phyloP scores from a whole-genome alignment of 64 coral and sea anemone species.

The Montipora capricornis region DNA sequence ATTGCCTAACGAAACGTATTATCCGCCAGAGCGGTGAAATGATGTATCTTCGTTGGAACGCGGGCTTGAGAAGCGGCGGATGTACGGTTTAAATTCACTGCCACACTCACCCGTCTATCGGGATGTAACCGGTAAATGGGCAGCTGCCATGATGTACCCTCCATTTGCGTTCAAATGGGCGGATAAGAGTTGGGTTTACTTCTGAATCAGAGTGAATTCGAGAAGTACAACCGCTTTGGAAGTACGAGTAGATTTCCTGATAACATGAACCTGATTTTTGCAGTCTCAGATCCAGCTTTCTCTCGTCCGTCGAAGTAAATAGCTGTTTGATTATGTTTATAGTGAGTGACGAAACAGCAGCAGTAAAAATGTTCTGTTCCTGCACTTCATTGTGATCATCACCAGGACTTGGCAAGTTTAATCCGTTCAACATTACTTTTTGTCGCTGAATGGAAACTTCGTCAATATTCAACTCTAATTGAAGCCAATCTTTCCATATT shows the following conservation, averaged over 20 bases:
- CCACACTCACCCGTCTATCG: slow-evolving; percentile 5
- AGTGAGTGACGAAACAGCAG: slow-evolving; percentile 1
- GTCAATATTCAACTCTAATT: background rate
- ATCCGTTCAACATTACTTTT: background rate
- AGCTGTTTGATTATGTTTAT: slow-evolving; percentile 4
- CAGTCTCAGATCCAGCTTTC: slow-evolving; percentile 4
- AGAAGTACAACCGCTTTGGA: background rate
- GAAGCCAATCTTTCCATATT: slow-evolving; percentile 36
- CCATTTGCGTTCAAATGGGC: slow-evolving; percentile 41
- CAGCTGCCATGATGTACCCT: slow-evolving; percentile 40
- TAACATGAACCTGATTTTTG: background rate
- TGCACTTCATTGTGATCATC: background rate
- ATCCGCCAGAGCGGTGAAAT: no score
- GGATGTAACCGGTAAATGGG: slow-evolving; percentile 24
- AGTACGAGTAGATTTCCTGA: slow-evolving; percentile 34
- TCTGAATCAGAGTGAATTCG: background rate
- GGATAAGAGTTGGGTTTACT: slow-evolving; percentile 24
- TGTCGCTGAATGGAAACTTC: background rate
- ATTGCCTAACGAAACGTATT: no score
- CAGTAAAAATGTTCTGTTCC: background rate
- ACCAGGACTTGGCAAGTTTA: background rate
- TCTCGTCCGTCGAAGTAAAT: background rate
- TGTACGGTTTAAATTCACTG: no score
- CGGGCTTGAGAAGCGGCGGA: no score
- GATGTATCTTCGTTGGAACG: no score